Evolutionary conservation across 1,140 invertebrate species (phyloP).

Genomic region (Steinernema feltiae): DNA sequence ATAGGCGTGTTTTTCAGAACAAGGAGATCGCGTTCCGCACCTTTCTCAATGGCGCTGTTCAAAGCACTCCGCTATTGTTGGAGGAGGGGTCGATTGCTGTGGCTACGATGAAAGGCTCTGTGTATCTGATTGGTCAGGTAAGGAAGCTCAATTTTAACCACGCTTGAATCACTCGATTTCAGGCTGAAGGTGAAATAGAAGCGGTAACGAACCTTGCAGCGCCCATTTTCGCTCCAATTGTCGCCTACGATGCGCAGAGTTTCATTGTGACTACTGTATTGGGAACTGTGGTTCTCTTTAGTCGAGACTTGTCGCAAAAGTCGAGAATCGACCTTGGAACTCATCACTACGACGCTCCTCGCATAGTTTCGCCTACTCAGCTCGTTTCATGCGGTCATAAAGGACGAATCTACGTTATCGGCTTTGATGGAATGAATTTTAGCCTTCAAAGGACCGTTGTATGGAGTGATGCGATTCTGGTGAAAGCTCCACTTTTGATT

Average conservation of each 20-base stretch:
- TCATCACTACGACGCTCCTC: not conserved
- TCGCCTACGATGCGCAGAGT: not conserved
- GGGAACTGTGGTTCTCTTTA: not conserved
- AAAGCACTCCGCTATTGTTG: not conserved
- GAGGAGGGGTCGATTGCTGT: not conserved
- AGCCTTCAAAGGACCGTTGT: not conserved
- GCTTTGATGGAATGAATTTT: not conserved
- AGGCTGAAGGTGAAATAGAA: not conserved
- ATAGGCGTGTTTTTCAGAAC: not conserved
- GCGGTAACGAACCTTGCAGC: not conserved
- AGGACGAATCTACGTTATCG: not conserved
- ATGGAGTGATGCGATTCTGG: not conserved
- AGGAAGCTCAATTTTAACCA: not conserved
- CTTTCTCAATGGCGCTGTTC: not conserved
- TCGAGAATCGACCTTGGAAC: not conserved
- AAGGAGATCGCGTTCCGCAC: not conserved
- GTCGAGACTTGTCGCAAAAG: not conserved
- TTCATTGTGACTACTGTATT: not conserved
- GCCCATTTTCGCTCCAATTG: not conserved
- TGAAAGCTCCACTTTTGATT: not conserved
- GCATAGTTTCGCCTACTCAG: not conserved
- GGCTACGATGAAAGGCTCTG: not conserved
- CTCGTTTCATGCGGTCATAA: not conserved
- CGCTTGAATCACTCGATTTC: not conserved
- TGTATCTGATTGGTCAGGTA: not conserved